Conservation (phyloP, 1,140 invertebrate species). For the Pseudomyrmex pallidus region DNA sequence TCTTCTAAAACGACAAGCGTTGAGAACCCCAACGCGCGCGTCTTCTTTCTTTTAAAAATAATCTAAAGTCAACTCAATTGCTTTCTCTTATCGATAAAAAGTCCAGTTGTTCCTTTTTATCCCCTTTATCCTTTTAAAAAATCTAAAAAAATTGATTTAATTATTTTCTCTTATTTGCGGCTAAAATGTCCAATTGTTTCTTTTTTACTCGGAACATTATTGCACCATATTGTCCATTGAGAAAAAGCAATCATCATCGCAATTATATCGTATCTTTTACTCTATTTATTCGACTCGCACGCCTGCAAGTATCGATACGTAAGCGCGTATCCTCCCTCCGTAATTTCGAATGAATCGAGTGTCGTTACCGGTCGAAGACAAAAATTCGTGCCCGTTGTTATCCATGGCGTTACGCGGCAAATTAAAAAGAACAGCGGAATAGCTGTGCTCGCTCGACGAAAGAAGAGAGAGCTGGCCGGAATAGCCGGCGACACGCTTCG, state of each 20-base stretch:
- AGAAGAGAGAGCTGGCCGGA: slow-evolving; percentile 35
- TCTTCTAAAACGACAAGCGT: no score
- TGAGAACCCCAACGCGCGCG: no score
- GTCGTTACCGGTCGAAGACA: slow-evolving; percentile 74
- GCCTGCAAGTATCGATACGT: slow-evolving; percentile 54
- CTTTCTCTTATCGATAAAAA: no score
- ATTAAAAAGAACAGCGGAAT: slow-evolving; percentile 10
- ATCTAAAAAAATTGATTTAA: no score
- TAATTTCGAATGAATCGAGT: slow-evolving; percentile 49
- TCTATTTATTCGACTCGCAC: slow-evolving; percentile 66
- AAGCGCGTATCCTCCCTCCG: slow-evolving; percentile 37
- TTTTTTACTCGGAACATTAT: no score
- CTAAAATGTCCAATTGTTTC: no score
- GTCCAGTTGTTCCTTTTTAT: no score
- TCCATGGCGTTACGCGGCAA: slow-evolving; percentile 61
- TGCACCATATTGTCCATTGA: no score
- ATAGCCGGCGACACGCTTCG: slow-evolving; percentile 62
- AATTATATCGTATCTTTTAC: slow-evolving; percentile 42
- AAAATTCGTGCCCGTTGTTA: slow-evolving; percentile 69
- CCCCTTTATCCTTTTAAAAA: no score
- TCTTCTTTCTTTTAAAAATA: no score
- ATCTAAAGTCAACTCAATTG: no score
- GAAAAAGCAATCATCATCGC: neutral
- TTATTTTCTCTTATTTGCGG: no score
- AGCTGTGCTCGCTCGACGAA: neutral